A percentile compares a stretch with the other conserved stretches of the same genome.
Conservation (phyloP, 2,113 vertebrate genomes). For the Semnornis frantzii region DNA sequence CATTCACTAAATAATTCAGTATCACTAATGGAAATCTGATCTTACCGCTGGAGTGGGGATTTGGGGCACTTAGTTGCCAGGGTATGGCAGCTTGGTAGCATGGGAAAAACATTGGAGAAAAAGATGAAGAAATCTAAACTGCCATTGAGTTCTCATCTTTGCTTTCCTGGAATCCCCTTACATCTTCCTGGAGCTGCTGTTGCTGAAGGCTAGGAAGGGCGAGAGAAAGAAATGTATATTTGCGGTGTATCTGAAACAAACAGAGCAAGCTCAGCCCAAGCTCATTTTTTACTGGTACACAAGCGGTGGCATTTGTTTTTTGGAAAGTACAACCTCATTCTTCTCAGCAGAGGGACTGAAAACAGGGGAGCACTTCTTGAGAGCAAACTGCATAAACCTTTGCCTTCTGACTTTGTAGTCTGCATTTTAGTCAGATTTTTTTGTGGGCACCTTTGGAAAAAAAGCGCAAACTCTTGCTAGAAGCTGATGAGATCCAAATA, state of each 20-base stretch:
- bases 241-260: slow-evolving; percentile 38
- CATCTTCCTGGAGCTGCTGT: slow-evolving; percentile 37
- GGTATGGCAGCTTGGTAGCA: slow-evolving; percentile 53
- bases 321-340: slow-evolving; percentile 11
- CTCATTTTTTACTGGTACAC: not conserved
- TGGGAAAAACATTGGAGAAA: slow-evolving; percentile 36
- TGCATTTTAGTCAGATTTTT: not conserved
- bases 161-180: slow-evolving; percentile 43
- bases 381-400: not conserved
- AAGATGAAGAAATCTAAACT: slow-evolving; percentile 67
- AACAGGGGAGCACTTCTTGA: not conserved
- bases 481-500: not conserved
- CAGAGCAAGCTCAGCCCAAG: slow-evolving; percentile 14
- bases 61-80: slow-evolving; percentile 23
- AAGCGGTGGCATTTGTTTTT: slow-evolving; percentile 34
- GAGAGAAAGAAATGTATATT: slow-evolving; percentile 64
- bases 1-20: slow-evolving; percentile 80
- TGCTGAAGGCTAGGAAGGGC: not conserved
- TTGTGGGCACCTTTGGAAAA: not conserved
- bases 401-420: not conserved
- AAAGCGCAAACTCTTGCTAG: not conserved
- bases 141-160: slow-evolving; percentile 8
- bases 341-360: not conserved
- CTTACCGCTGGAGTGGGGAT: not conserved
- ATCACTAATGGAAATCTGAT: slow-evolving; percentile 77